phyloP scores from a whole-genome alignment of 2,888 invertebrate species.

The Julus scandinavius region DNA sequence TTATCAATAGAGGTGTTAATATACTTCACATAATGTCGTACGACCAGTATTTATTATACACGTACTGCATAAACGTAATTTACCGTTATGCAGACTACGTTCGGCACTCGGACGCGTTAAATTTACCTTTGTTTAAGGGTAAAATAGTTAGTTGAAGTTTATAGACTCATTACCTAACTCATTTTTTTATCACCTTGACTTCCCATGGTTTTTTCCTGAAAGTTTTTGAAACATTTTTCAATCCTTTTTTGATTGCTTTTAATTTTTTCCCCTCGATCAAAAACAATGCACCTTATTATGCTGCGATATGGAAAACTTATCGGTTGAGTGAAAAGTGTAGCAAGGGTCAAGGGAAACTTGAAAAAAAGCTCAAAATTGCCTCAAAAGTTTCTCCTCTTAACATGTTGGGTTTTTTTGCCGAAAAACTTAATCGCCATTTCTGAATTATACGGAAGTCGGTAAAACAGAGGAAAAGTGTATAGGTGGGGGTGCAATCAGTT shows the following conservation, averaged over 20 bases:
- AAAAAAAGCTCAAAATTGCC: constrained; percentile 15
- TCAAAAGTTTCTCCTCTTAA: constrained; percentile 11
- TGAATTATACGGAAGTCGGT: constrained; percentile 52
- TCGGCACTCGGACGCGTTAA: not conserved
- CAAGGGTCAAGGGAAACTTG: constrained; percentile 50
- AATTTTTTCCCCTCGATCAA: constrained; percentile 21
- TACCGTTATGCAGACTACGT: not conserved
- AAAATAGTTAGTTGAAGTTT: not conserved
- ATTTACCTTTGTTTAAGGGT: not conserved
- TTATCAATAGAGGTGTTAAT: no score
- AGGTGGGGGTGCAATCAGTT: constrained; percentile 44
- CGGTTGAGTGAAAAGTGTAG: constrained; percentile 50
- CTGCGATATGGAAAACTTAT: constrained; percentile 39
- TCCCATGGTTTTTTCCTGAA: not conserved
- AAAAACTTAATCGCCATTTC: constrained; percentile 6
- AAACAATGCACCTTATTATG: constrained; percentile 37
- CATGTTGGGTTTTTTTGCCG: constrained; percentile 33
- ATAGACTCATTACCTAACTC: not conserved
- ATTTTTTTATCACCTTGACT: not conserved
- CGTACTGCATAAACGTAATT: not conserved
- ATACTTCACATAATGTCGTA: no score
- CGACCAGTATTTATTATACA: no score
- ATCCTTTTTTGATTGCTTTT: not conserved
- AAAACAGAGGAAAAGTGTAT: constrained; percentile 54
- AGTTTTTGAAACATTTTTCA: not conserved